Percentiles rank a stretch among this genome's conserved stretches.
phyloP scores from a whole-genome alignment of 2,888 invertebrate species.

The Callyntrura guangdongensis region DNA sequence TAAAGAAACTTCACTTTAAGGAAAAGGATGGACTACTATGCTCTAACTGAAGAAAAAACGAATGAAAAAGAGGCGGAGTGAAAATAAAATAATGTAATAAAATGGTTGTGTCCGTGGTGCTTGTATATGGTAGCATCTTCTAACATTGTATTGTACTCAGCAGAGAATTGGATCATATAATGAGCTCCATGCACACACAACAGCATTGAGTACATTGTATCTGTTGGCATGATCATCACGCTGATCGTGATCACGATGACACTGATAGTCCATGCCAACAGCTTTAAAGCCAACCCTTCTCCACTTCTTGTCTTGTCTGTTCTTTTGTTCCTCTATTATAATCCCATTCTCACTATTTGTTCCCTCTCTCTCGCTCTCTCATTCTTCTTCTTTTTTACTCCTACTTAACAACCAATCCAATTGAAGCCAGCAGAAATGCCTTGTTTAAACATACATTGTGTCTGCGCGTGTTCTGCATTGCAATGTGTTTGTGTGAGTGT shows the following conservation, averaged over 20 bases:
- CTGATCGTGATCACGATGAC: constrained; percentile 10
- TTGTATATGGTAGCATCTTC: not conserved
- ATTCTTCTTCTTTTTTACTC: constrained; percentile 4
- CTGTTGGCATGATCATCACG: constrained; percentile 13
- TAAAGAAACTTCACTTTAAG: not conserved
- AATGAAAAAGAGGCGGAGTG: constrained; percentile 43
- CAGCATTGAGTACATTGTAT: not conserved
- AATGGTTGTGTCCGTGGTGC: not conserved
- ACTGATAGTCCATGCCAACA: not conserved
- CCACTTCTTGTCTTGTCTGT: constrained; percentile 49
- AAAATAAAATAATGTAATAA: not conserved
- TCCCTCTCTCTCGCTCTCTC: constrained; percentile 7
- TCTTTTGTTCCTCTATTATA: constrained; percentile 71
- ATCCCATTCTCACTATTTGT: constrained; percentile 61
- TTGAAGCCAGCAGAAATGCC: constrained; percentile 50
- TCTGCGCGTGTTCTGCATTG: constrained; percentile 7
- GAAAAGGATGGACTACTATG: not conserved
- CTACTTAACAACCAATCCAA: constrained; percentile 70
- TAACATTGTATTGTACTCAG: constrained; percentile 2
- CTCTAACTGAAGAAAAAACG: not conserved
- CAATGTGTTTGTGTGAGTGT: constrained; percentile 3
- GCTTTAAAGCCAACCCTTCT: constrained; percentile 56
- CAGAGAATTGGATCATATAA: constrained; percentile 38
- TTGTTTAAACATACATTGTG: constrained; percentile 62
- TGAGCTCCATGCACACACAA: too few species aligned